Evolutionary conservation across 2,113 vertebrate species (phyloP).

Genomic region (Lates calcarifer): DNA sequence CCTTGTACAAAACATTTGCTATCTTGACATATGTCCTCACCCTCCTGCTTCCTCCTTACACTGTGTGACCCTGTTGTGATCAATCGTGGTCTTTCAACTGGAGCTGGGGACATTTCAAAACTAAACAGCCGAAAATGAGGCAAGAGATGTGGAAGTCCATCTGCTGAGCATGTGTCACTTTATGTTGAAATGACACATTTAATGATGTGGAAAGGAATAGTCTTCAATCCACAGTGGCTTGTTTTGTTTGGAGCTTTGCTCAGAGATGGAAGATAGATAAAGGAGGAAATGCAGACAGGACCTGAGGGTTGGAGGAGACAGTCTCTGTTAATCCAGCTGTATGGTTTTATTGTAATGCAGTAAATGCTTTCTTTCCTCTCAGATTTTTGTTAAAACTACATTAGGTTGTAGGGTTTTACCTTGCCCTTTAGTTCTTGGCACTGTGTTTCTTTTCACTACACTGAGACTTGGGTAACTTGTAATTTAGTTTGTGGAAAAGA

Average conservation of each 20-base stretch:
- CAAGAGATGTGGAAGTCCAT: not conserved
- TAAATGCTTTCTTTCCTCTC: not conserved
- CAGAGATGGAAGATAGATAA: not conserved
- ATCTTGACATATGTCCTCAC: not conserved
- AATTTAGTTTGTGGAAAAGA: not conserved
- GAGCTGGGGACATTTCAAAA: not conserved
- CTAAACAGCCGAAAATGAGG: slow-evolving; percentile 15
- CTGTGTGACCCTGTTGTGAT: not conserved
- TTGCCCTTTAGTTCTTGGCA: not conserved
- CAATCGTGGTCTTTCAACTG: not conserved
- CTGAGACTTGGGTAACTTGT: not conserved
- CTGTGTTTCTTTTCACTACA: not conserved
- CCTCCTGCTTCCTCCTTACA: not conserved
- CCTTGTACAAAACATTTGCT: too few relatives aligned
- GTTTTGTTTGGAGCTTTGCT: slow-evolving; percentile 10
- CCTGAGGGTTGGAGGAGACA: not conserved
- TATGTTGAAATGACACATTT: not conserved
- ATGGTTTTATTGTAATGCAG: not conserved
- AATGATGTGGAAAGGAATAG: not conserved
- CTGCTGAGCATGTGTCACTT: slow-evolving; percentile 1
- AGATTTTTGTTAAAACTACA: not conserved
- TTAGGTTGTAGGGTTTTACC: not conserved
- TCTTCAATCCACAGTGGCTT: slow-evolving; percentile 1
- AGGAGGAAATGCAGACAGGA: slow-evolving; percentile 4
- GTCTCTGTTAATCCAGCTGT: slow-evolving; percentile 5